A percentile compares a stretch with the other conserved stretches of the same genome.
These are phyloP conservation scores for Platichthys flesus DNA, from an alignment of 2,113 vertebrate species.

Conservation along the genomic window DNA sequence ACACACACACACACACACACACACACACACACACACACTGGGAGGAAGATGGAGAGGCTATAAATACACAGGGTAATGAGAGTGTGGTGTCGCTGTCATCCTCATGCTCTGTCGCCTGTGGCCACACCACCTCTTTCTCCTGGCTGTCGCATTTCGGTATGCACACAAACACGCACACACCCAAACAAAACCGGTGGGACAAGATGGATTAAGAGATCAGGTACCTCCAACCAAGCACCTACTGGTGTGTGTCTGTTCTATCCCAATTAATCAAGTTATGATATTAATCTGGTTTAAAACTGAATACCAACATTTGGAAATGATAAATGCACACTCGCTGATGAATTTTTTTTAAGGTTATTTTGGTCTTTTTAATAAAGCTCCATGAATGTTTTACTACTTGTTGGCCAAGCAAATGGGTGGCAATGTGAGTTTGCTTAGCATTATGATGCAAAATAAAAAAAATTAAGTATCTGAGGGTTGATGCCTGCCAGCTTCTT, in stretches of 20 bases:
- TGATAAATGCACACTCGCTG: not conserved
- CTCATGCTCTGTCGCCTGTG: conserved; percentile 49
- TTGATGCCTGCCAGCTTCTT: no score
- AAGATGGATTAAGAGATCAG: not conserved
- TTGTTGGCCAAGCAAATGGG: no score
- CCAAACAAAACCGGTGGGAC: conserved; percentile 28
- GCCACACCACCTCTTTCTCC: conserved; percentile 41
- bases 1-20: conserved; percentile 45
- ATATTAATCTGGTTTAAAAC: not conserved
- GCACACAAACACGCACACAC: not conserved
- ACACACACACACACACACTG: conserved; percentile 35
- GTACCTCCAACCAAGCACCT: not conserved
- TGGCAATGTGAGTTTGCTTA: no score
- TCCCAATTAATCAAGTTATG: not conserved
- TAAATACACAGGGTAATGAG: conserved; percentile 76
- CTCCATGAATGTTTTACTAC: not conserved
- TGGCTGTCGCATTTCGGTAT: conserved; percentile 35
- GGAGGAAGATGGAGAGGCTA: conserved; percentile 71
- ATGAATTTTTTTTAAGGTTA: not conserved
- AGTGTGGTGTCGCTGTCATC: conserved; percentile 66
- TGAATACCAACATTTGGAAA: not conserved
- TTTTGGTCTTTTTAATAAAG: not conserved
- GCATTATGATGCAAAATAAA: no score
- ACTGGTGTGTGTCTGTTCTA: not conserved
- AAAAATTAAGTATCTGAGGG: no score